Evolutionary conservation across 1,140 invertebrate species (phyloP), one percentile per base, ranked within the genome.

Genomic region (Drosophila pseudoobscura): DNA sequence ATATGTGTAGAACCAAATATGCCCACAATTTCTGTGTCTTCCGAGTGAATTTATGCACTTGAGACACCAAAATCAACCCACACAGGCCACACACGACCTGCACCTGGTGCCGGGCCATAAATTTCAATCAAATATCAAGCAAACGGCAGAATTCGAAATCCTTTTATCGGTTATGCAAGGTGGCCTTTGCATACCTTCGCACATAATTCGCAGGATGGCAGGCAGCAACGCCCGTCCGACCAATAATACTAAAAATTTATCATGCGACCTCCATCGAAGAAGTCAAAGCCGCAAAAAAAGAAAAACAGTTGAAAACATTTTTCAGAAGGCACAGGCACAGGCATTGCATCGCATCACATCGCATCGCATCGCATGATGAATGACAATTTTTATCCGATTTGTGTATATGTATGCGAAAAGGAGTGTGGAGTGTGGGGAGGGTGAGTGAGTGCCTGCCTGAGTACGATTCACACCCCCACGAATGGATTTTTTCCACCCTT

Each of bases 341-440:
- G 39, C 41, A 31, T 29, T 6, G 9, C 31, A 11, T 17, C 17
- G 17, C 17, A 15, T 15, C 15, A 15, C 15, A 15, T 35, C 8
- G 9, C 31, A 11, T 35, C 45, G 52, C 75, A 61, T 76, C 49
- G 70, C 71, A 75, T 84, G 85, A 82, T 77, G 68, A 78, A 75
- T 89, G 80, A 79, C 75, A 78, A 89, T 82, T 85, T 89, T 82
- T 74, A 79, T 60, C 52, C 72, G 75, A 88, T 77, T 82, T 79
- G 49, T 44, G 26, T 73, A 82, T 77, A 79, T 79, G 49, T 51
- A 31, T 66, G 24, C 4, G 3, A 4, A 26, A 24, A 24, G 24
- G 24, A 20, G 17, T 58, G 63, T 9, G n/a, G n/a, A n/a, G n/a
- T n/a, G n/a, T n/a, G n/a, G 44, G 31, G 24, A 3, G 31, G 31